phyloP scores from a whole-genome alignment of 1,140 invertebrate species.

The Tachypleus tridentatus region DNA sequence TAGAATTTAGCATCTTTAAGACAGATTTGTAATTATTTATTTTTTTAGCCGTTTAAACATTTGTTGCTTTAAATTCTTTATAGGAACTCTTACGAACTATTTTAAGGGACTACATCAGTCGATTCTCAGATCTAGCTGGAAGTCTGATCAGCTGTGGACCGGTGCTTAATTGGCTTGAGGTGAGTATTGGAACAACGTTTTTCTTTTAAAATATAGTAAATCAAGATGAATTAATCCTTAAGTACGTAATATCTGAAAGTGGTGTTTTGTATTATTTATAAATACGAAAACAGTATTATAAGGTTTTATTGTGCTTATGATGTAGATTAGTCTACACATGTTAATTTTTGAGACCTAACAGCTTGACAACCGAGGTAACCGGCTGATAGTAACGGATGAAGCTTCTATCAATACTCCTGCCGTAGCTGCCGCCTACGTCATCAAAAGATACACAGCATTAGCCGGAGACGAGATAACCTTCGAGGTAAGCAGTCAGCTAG shows the following conservation, averaged over 20 bases:
- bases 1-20: too few species aligned
- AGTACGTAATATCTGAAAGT: too few species aligned
- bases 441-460: conserved; percentile 79
- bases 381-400: conserved; percentile 55
- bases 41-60: too few species aligned
- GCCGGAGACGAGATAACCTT: conserved; percentile 64
- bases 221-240: too few species aligned
- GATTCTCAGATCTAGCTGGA: conserved; percentile 76
- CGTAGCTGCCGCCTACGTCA: conserved; percentile 88
- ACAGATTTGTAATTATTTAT: too few species aligned
- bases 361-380: conserved; percentile 23
- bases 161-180: conserved; percentile 73
- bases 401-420: conserved; percentile 95
- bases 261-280: too few species aligned
- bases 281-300: too few species aligned
- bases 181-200: conserved; percentile 1
- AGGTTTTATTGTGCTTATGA: too few species aligned
- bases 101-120: conserved; percentile 58
- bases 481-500: conserved; percentile 38
- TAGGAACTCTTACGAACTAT: conserved; percentile 38
- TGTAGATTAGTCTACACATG: too few species aligned
- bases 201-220: too few species aligned
- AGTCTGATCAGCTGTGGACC: conserved; percentile 84
- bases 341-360: background rate
- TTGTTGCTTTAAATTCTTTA: too few species aligned